Percentiles rank a stretch among this genome's conserved stretches.
These are phyloP conservation scores for Eupithecia tripunctaria DNA, from an alignment of 2,888 invertebrate genomes.

Conservation along the genomic window DNA sequence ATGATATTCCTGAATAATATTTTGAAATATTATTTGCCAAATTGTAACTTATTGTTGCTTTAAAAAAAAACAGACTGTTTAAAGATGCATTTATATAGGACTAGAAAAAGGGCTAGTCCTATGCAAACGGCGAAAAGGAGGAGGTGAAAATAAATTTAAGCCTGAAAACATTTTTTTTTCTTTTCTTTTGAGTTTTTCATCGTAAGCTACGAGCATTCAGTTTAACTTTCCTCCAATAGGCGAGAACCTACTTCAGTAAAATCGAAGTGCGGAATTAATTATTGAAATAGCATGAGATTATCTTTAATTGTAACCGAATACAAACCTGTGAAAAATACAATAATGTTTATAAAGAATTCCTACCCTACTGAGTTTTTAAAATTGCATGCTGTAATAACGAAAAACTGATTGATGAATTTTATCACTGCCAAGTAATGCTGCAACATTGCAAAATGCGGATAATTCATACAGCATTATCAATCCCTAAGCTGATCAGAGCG, in stretches of 20 bases:
- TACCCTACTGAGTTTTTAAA: neutral
- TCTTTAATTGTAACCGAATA: neutral
- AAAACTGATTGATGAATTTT: neutral
- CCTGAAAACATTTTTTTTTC: neutral
- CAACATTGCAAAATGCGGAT: too few species aligned
- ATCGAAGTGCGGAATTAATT: neutral
- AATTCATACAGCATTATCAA: too few species aligned
- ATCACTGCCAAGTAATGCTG: neutral
- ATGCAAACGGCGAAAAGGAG: neutral
- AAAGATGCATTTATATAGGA: neutral
- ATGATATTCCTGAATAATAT: neutral
- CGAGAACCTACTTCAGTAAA: neutral
- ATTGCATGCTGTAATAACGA: neutral
- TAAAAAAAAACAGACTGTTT: neutral
- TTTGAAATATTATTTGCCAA: neutral
- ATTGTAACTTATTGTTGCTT: neutral
- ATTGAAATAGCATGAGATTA: neutral
- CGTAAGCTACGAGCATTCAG: neutral
- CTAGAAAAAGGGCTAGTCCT: neutral
- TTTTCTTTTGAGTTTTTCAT: neutral
- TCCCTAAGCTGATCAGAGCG: too few species aligned
- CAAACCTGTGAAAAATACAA: neutral
- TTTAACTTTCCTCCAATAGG: neutral
- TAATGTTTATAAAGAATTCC: neutral
- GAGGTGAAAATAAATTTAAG: neutral